Evolutionary conservation across 2,113 vertebrate genomes (phyloP), one percentile per base, ranked within the genome.

Genomic region (Petromus typicus): DNA sequence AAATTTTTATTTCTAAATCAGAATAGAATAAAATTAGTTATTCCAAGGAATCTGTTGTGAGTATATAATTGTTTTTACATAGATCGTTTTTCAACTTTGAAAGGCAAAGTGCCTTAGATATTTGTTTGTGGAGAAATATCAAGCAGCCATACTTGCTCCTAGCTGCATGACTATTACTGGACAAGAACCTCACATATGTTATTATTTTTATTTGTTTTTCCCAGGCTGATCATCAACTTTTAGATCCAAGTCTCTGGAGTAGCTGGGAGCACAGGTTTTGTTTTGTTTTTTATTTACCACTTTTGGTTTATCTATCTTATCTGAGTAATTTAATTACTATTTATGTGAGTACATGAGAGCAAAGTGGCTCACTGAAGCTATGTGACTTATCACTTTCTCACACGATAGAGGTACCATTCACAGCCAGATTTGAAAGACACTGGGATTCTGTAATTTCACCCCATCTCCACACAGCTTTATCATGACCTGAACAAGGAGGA

Each of bases 281-380:
- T 69, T 69, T 69, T 37, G 17, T 23, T 71, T 71, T 71, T 40
- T 22, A 40, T 71, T 71, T 45, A 18, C 81, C 40, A 84, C 59
- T 8, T 45, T 7, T 34, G 43, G 32, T 66, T 54, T 54, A 69
- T 37, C 25, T 27, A 30, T 14, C 79, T 30, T 23, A 91, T 86
- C 86, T 86, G 32, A 83, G 79, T 81, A 93, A 79, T 48, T 84
- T 78, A 78, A 81, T 73, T 94, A 92, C 67, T 67, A 56, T 71
- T 87, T 32, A 67, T 81, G 57, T 91, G 45, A 92, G 48, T 34
- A 76, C 71, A 45, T 75, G 34, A 57, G n/a, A 22, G 86, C 89
- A 93, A 8, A 32, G 3, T 81, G 48, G 32, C 11, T 92, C 51
- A 56, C 11, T 80, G 86, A 79, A 79, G 48, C 64, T 25, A 48